A percentile compares a stretch with the other conserved stretches of the same genome.
phyloP scores from a whole-genome alignment of 2,888 invertebrate species.

The Congeria kusceri region DNA sequence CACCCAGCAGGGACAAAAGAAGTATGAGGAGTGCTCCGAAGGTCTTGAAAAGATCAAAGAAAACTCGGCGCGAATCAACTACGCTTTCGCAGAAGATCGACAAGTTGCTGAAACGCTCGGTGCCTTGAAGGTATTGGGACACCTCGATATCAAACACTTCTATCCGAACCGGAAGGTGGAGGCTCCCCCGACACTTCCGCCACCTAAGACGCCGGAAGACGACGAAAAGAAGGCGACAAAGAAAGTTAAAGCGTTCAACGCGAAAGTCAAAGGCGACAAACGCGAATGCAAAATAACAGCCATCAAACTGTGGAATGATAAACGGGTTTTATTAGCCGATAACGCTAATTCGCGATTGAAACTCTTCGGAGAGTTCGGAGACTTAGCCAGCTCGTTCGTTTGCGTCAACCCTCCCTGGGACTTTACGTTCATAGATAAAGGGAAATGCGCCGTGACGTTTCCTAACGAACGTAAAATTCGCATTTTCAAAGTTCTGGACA shows the following conservation, averaged over 20 bases:
- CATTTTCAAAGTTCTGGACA: slow-evolving; percentile 49
- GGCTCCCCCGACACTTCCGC: slow-evolving; percentile 54
- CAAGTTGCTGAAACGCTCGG: slow-evolving; percentile 56
- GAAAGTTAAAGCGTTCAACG: slow-evolving; percentile 61
- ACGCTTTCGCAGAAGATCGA: slow-evolving; percentile 57
- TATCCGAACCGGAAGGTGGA: slow-evolving; percentile 52
- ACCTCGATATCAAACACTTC: slow-evolving; percentile 58
- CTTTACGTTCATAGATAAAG: slow-evolving; percentile 56
- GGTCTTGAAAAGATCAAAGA: slow-evolving; percentile 56
- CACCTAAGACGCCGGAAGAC: slow-evolving; percentile 41
- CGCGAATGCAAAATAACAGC: slow-evolving; percentile 58
- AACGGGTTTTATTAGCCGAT: slow-evolving; percentile 52
- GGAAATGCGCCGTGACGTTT: slow-evolving; percentile 58
- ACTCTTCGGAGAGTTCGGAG: slow-evolving; percentile 59
- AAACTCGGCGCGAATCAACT: slow-evolving; percentile 58
- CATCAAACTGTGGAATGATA: slow-evolving; percentile 59
- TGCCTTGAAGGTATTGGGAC: slow-evolving; percentile 49
- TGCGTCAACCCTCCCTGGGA: slow-evolving; percentile 59
- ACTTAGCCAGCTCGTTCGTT: slow-evolving; percentile 29
- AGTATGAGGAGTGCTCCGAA: slow-evolving; percentile 50
- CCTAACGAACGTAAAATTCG: slow-evolving; percentile 61
- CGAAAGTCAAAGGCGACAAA: slow-evolving; percentile 57
- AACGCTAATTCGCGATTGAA: slow-evolving; percentile 52
- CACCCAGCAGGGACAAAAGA: slow-evolving; percentile 51
- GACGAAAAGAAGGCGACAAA: slow-evolving; percentile 51